Base-by-base conservation (phyloP, 2,888 invertebrate species). In the Hypomecis atomaria region DNA sequence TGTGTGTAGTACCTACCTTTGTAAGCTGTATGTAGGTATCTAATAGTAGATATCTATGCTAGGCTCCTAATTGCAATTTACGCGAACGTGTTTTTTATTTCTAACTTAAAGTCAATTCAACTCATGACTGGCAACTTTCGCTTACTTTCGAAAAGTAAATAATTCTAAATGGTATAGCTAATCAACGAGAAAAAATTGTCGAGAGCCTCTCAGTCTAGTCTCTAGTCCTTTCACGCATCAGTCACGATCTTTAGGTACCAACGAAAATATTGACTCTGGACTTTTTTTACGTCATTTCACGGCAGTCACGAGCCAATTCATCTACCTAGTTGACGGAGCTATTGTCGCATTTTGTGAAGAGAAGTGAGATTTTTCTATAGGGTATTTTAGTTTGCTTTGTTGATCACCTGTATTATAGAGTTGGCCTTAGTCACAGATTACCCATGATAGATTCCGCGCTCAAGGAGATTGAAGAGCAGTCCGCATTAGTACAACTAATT, bases 61-160 rank as follows among this genome's bases (percentile, higher is more conserved):
- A 23, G 23, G 57, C 10, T 13, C 23, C 44, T 40, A 56, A 48
- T 43, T 50, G 37, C 54, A 54, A 58, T 48, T 54, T 48, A 54
- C 53, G 3, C 45, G 9, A 50, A 37, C 40, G 13, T 45, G 0
- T 40, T 33, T 53, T 45, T 44, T 34, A 9, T 49, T 40, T 38
- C 11, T 23, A 50, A 23, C 11, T 6, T 37, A 8, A 40, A 34
- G 45, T 10, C 63, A 38, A 33, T 62, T 53, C 36, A 40, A 36
- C n/a, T 54, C 45, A n/a, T 59, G 42, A 60, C 56, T 6, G 4
- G 56, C 48, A 53, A 65, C 65, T 65, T 65, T 65, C 60, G 60
- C 56, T 60, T 23, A 60, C 60, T 60, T 65, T 65, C 60, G 47
- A 60, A 57, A 60, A 53, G 49, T 64, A 59, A 60, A 65, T 38